Base-by-base conservation (phyloP, 2,888 invertebrate species). In the Stenodema calcarata region DNA sequence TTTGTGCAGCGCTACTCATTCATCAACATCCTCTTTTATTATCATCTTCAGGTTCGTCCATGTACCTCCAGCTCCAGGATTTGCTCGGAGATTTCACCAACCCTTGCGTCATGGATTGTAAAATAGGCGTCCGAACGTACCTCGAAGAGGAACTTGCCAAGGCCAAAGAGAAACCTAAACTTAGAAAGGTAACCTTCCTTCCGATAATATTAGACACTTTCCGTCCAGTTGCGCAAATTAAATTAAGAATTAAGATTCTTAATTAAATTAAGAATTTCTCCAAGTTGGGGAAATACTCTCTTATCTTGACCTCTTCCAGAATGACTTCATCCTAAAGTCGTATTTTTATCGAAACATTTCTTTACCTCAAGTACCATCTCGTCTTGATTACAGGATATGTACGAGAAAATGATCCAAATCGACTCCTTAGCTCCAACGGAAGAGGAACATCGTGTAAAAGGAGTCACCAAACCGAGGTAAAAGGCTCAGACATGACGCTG, bases 81-180 rank as follows among this genome's bases (percentile, higher is more conserved):
- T 93, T 98, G 82, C 92, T 98, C 87, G 96, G 97, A 88, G 96
- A 96, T 91, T 98, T 98, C 91, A 94, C 95, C 89, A 95, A 96
- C 88, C 98, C 98, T 0, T 98, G 97, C 91, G 98, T 98, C 1
- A 98, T 98, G 98, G 98, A 98, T 92, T 97, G 98, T 91, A 98
- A 98, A 92, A 95, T 98, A 89, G 98, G 98, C 44, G 96, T 98
- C 42, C 93, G 98, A 90, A 98, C 98, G 0, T 99, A 98, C 91
- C 92, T 98, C 88, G 98, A 98, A 91, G 97, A 98, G 90, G 98
- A 99, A 91, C 92, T 98, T 11, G 96, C 96, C 27, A 98, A 98
- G 91, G 98, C 98, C 12, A 96, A 98, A 91, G 97, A 98, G 91
- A 97, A 98, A 91, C 98, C 98, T 27, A 97, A 97, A 91, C 92